Conservation (phyloP, 2,797 vertebrate species). For the Aulostomus chinensis region DNA sequence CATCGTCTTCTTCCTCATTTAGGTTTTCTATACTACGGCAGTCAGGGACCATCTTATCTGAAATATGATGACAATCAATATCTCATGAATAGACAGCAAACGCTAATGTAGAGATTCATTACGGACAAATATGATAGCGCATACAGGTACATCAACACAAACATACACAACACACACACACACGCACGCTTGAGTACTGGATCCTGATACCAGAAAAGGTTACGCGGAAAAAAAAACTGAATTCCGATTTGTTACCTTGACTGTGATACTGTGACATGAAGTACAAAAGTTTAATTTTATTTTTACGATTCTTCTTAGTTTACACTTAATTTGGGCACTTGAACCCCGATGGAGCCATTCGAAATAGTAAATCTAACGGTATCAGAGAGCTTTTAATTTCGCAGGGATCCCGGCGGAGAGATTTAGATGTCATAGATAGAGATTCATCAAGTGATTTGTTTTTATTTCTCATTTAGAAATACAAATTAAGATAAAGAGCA, state of each 20-base stretch:
- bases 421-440: slow-evolving; percentile 34
- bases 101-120: slow-evolving; percentile 32
- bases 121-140: too few species aligned
- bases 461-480: slow-evolving; percentile 43
- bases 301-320: slow-evolving; percentile 26
- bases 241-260: slow-evolving; percentile 55
- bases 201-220: too few species aligned
- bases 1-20: slow-evolving; percentile 23
- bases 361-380: slow-evolving; percentile 17
- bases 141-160: slow-evolving; percentile 1
- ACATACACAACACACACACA: neutral
- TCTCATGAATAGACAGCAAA: slow-evolving; percentile 51
- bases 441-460: slow-evolving; percentile 45
- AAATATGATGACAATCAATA: slow-evolving; percentile 80
- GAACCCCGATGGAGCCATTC: slow-evolving; percentile 29
- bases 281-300: slow-evolving; percentile 15
- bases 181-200: slow-evolving; percentile 16
- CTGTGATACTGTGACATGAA: slow-evolving; percentile 75
- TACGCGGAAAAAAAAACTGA: too few species aligned
- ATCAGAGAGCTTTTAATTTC: slow-evolving; percentile 48
- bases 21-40: slow-evolving; percentile 31
- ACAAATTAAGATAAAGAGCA: slow-evolving; percentile 53
- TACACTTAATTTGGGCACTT: slow-evolving; percentile 38
- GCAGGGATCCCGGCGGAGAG: too few species aligned
- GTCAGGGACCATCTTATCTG: slow-evolving; percentile 65